Evolutionary conservation across 2,797 vertebrate species (phyloP), one percentile per base, ranked within the genome.

Genomic region (Anabacerthia variegaticeps): DNA sequence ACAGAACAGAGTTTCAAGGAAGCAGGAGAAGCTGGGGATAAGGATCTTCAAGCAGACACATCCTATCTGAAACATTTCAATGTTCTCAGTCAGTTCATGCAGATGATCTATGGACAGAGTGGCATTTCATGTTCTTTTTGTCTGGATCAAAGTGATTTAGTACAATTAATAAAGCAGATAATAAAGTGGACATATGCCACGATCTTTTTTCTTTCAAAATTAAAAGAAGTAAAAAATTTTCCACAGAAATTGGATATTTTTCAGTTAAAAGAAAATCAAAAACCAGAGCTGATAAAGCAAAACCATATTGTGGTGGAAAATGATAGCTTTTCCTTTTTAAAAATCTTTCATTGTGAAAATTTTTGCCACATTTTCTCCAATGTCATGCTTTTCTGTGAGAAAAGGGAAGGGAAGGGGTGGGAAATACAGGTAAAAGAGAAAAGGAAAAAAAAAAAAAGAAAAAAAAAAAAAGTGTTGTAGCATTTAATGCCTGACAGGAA

Each of bases 151-250:
- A 93, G 66, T 54, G 73, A 15, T 81, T 91, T 75, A 66, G 34
- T 75, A 23, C 43, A 84, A 89, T 93, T 92, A 91, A 88, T 92
- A 84, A 82, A 75, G 51, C 39, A 92, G 85, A 84, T 34, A 85
- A 83, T 66, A 48, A 74, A 80, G 46, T 41, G 14, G 27, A 92
- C 22, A 67, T 54, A 44, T n/a, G 36, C n/a, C 36, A 59, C 0
- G 0, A 26, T 58, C 37, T 83, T 62, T 83, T 79, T 63, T n/a
- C 61, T 66, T 69, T 88, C 58, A 56, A 54, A 63, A 63, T 28
- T 62, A 39, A 84, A 80, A 63, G 7, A 87, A 88, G 21, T 14
- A 10, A 69, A 36, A 76, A 65, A 34, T 68, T 83, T 91, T 61
- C 44, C 72, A 76, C 14, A 26, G 22, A 55, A 49, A 7, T 58